Evolutionary conservation across 2,797 vertebrate species (phyloP).

Genomic region (Cephalopachus bancanus): DNA sequence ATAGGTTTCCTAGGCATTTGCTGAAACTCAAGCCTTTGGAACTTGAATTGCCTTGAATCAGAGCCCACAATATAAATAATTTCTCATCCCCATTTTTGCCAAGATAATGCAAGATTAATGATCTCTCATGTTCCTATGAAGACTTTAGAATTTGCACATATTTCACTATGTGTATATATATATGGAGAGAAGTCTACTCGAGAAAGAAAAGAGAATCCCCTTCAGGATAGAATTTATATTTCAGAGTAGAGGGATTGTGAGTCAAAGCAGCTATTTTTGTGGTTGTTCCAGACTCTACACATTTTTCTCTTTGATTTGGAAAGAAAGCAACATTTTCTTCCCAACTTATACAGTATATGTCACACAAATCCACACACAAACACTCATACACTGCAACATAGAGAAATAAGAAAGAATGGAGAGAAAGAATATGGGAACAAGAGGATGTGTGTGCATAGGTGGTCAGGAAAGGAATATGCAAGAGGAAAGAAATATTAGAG

Average conservation of each 20-base stretch:
- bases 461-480: neutral
- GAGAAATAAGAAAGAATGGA: constrained; percentile 41
- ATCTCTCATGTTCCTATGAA: constrained; percentile 58
- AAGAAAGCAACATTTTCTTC: constrained; percentile 77
- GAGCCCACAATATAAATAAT: constrained; percentile 74
- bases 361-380: constrained; percentile 62
- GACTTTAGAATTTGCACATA: constrained; percentile 67
- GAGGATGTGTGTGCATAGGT: neutral
- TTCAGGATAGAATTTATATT: constrained; percentile 80
- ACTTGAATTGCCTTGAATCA: constrained; percentile 62
- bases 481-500: neutral
- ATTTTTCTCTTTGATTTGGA: constrained; percentile 82
- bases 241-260: constrained; percentile 64
- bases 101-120: constrained; percentile 82
- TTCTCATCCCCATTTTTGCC: constrained; percentile 56
- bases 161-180: constrained; percentile 25
- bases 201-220: constrained; percentile 83
- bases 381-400: neutral
- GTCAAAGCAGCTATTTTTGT: constrained; percentile 79
- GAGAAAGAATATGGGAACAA: neutral
- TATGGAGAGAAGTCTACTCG: constrained; percentile 14
- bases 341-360: constrained; percentile 69
- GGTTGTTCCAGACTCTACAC: constrained; percentile 70
- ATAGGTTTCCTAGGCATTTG: constrained; percentile 7
- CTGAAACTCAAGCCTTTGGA: constrained; percentile 58